Percentiles rank a stretch among this genome's conserved stretches.
Conservation (phyloP, 2,797 vertebrate genomes). For the Varecia variegata region DNA sequence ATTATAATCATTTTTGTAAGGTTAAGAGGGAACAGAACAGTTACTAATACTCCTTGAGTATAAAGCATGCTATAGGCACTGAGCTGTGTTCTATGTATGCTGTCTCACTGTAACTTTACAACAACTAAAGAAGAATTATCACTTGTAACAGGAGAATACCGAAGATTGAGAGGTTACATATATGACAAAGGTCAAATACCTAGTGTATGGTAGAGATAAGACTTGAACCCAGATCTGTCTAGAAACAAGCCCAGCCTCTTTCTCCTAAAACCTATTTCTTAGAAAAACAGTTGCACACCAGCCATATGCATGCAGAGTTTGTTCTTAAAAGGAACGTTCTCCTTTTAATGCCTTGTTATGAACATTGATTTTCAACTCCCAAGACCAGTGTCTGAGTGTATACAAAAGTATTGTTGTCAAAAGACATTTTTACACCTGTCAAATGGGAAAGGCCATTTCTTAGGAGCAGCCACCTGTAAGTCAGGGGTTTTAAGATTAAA, state of each 20-base stretch:
- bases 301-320: not conserved
- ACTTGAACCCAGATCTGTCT: not conserved
- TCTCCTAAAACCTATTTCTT: not conserved
- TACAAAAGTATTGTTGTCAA: not conserved
- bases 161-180: not conserved
- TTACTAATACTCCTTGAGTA: not conserved
- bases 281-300: not conserved
- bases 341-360: not conserved
- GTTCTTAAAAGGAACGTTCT: not conserved
- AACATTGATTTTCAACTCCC: not conserved
- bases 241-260: not conserved
- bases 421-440: not conserved
- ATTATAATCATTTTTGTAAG: not conserved
- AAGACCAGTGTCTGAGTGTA: not conserved
- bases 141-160: not conserved
- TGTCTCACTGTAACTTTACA: not conserved
- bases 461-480: not conserved
- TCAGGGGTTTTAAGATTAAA: not conserved
- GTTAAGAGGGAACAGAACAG: not conserved
- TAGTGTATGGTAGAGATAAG: not conserved
- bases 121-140: not conserved
- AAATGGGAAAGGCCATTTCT: not conserved
- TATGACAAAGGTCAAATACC: not conserved
- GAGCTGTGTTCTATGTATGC: not conserved
- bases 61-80: not conserved